Base-by-base conservation (phyloP, 2,113 vertebrate species). In the Jaculus jaculus region DNA sequence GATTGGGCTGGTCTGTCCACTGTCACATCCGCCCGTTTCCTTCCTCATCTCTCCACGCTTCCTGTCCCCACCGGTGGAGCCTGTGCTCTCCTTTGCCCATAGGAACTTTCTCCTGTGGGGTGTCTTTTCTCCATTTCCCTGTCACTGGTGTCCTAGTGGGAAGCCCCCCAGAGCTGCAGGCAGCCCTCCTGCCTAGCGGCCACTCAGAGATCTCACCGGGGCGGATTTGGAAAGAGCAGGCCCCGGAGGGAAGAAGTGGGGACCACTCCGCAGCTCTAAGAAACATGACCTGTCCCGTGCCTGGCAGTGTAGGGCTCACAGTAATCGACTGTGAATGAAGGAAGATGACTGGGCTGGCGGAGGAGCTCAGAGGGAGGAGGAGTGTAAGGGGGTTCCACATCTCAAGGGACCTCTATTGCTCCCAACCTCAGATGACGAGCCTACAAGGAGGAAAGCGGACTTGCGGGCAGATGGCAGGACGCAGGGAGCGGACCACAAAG, bases 21-120 rank as follows among this genome's bases (percentile, higher is more conserved):
- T 5, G 58, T 72, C 91, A 90, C 47, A 47, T 81, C 65, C 20
- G 16, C 84, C 65, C 24, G 20, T 88, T 96, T 95, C 95, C 96
- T 90, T 89, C 94, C 95, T 92, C 74, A 83, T 75, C 84, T 54
- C 73, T 96, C 92, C 74, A 9, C 15, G 18, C 90, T 94, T 96
- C 97, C 96, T 95, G 94, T 61, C 69, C 32, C 23, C n/a, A 2
- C 15, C 12, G 39, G 65, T 12, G 9, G 4, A 60, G 47, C 58
- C 58, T 4, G 72, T 78, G 73, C 42, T 30, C 37, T 79, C 42
- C 73, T 89, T 58, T 68, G 90, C 68, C 77, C 54, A 0, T 0
- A 23, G 2, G 39, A 68, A 20, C 75, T 37, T 85, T 82, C 32
- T 83, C 84, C 81, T 17, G 54, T 6, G 21, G 28, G 39, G 26